A percentile compares a stretch with the other conserved stretches of the same genome.
Evolutionary conservation across 2,113 vertebrate genomes (phyloP).

Genomic region (Suricata suricatta): DNA sequence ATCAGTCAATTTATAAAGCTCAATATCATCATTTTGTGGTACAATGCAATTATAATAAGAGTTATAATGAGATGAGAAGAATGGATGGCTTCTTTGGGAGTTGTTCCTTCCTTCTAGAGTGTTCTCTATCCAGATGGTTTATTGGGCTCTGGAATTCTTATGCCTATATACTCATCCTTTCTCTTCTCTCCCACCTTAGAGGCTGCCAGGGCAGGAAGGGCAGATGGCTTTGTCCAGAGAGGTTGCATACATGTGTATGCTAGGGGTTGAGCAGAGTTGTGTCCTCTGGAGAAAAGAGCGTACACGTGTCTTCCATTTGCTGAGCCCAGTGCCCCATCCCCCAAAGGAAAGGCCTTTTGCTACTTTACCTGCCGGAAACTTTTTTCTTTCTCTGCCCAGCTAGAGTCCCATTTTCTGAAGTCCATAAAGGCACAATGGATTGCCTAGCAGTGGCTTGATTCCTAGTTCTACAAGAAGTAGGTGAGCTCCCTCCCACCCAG

Average conservation of each 20-base stretch:
- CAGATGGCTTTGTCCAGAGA: background rate
- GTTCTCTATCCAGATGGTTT: constrained; percentile 12
- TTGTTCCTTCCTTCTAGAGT: background rate
- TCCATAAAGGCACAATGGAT: background rate
- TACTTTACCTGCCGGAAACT: background rate
- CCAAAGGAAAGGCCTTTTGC: background rate
- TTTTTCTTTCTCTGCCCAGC: background rate
- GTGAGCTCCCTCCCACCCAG: background rate
- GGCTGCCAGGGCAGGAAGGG: background rate
- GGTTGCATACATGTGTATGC: background rate
- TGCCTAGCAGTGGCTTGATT: background rate
- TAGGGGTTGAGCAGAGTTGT: background rate
- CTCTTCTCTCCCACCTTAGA: background rate
- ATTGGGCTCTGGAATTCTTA: constrained; percentile 1
- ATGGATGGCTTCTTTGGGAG: background rate
- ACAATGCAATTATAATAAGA: constrained; percentile 29
- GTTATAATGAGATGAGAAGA: constrained; percentile 43
- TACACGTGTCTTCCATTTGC: background rate
- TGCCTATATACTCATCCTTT: background rate
- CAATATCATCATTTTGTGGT: constrained; percentile 3
- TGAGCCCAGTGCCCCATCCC: background rate
- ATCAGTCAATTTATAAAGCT: constrained; percentile 27
- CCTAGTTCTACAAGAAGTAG: background rate
- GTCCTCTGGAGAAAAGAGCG: background rate
- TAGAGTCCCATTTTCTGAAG: background rate